Evolutionary conservation across 2,888 invertebrate species (phyloP).

Genomic region (Cephus rjabovi): DNA sequence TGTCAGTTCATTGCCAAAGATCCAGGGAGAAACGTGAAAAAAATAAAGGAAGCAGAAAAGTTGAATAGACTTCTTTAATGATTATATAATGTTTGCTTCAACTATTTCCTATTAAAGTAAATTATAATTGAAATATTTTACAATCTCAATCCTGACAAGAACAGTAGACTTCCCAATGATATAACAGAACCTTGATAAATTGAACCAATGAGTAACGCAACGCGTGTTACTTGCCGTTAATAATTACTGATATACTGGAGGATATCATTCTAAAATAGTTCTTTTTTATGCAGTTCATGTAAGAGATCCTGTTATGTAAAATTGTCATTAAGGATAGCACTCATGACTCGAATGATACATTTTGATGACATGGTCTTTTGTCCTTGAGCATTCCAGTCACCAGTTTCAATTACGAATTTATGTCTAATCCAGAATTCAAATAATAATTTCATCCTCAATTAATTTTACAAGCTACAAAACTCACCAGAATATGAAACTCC

Average conservation of each 20-base stretch:
- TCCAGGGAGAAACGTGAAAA: background rate
- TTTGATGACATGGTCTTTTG: background rate
- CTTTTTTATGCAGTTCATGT: background rate
- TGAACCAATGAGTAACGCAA: too few species aligned
- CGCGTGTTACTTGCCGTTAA: background rate
- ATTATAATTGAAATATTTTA: background rate
- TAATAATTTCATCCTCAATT: too few species aligned
- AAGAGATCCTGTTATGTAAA: background rate
- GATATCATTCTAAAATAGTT: background rate
- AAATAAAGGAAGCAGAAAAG: background rate
- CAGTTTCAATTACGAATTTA: too few species aligned
- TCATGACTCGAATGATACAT: background rate
- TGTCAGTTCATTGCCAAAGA: background rate
- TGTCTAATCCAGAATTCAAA: background rate
- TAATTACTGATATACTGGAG: background rate
- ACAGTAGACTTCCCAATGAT: background rate
- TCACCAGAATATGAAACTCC: too few species aligned
- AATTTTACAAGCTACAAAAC: too few species aligned
- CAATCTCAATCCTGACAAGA: background rate
- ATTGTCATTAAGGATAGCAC: background rate
- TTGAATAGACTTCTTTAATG: background rate
- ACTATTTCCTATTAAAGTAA: background rate
- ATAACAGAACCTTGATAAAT: too few species aligned
- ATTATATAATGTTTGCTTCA: background rate
- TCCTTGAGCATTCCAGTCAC: too few species aligned